Conservation (phyloP, 2,888 invertebrate genomes). For the Lydus trimaculatus region DNA sequence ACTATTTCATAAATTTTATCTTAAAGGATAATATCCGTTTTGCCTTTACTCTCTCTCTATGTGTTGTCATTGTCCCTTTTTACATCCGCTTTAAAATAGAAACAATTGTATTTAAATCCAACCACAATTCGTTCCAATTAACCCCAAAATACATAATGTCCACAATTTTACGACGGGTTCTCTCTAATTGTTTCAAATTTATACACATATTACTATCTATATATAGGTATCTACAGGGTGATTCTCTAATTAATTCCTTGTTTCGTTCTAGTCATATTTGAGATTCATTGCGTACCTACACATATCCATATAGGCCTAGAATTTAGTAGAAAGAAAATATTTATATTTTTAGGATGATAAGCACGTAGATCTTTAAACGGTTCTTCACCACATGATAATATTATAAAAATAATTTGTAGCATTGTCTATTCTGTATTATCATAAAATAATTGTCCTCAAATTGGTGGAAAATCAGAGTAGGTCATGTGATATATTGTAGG, state of each 20-base stretch:
- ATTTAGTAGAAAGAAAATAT: background rate
- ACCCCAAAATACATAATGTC: background rate
- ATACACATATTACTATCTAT: too few relatives aligned
- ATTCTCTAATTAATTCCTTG: too few relatives aligned
- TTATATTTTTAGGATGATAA: background rate
- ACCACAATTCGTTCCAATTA: slow-evolving; percentile 6
- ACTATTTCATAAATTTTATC: slow-evolving; percentile 1
- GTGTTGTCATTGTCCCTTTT: background rate
- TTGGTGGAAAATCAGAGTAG: slow-evolving; percentile 21
- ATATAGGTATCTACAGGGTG: too few relatives aligned
- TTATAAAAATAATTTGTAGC: background rate
- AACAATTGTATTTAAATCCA: background rate
- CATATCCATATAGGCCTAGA: too few relatives aligned
- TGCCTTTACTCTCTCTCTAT: background rate
- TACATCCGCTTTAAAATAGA: background rate
- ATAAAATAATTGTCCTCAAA: slow-evolving; percentile 3
- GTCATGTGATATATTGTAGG: slow-evolving; percentile 14
- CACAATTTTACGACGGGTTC: background rate
- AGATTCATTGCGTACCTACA: background rate
- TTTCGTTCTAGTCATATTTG: too few relatives aligned
- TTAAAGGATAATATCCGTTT: background rate
- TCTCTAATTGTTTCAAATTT: background rate
- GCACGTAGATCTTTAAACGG: slow-evolving; percentile 1
- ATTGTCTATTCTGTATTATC: background rate
- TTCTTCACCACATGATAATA: background rate